Base-by-base conservation (phyloP, 1,140 invertebrate species). In the Pseudomyrmex cubaensis region DNA sequence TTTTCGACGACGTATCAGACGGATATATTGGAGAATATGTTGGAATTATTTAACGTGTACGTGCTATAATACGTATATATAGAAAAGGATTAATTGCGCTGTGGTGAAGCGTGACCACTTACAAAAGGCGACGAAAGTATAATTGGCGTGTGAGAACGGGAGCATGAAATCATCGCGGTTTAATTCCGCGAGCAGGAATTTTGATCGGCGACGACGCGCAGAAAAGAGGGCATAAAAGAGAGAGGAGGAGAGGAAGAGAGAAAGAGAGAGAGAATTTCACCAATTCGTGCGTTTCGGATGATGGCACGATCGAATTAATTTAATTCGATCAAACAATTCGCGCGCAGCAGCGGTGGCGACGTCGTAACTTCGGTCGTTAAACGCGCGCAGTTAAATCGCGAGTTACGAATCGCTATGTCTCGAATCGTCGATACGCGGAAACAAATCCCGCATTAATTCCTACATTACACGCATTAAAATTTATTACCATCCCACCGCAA, bases 401-500 rank as follows among this genome's bases (percentile, higher is more conserved):
- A 70, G 64, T 57, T 78, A 17, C 10, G 64, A 78, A 70, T 72
- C 64, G 66, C 54, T 70, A 12, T 46, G 52, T 57, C 62, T 78
- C 63, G 35, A 35, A 9, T 52, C 50, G 76, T 66, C 76, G 66
- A 80, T 80, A 80, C 76, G 76, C 76, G 54, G 76, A 80, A 80
- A 80, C 76, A 80, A 35, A 80, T 80, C 22, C 54, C 54, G 76
- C 54, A 70, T 80, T 80, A 80, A 80, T 72, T 80, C 54, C 44
- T 66, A 25, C 76, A 80, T 80, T 80, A 80, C 54, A 80, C 76
- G 66, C 66, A 59, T 80, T 70, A 80, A 70, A 80, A 80, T 80
- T 70, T 80, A 80, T 80, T 80, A 80, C 76, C 76, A 46, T 54
- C 76, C 52, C 66, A n/a, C n/a, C 44, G 67, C 67, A 44, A 72